phyloP scores from a whole-genome alignment of 2,888 invertebrate species.

The Drosophila flavopinicola region DNA sequence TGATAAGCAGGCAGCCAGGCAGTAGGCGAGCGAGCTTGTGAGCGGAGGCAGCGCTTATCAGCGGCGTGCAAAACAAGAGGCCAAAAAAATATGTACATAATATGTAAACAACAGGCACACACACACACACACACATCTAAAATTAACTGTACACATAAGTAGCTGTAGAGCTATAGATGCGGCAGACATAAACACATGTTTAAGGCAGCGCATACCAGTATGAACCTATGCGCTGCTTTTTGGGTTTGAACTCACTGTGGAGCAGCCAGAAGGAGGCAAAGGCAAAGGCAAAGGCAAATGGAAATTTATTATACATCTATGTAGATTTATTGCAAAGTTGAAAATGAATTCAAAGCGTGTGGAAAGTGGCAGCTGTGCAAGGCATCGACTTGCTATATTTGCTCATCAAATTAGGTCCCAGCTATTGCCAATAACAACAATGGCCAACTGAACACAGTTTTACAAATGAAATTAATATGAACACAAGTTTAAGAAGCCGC shows the following conservation, averaged over 20 bases:
- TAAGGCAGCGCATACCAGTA: conserved; percentile 63
- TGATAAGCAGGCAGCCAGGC: conserved; percentile 55
- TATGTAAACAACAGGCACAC: conserved; percentile 64
- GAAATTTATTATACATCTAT: conserved; percentile 75
- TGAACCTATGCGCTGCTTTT: conserved; percentile 45
- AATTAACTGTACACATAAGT: conserved; percentile 14
- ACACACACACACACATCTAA: conserved; percentile 21
- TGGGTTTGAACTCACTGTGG: conserved; percentile 7
- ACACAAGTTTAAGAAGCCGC: neutral
- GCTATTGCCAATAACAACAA: conserved; percentile 33
- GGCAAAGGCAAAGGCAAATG: conserved; percentile 56
- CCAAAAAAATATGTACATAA: conserved; percentile 72
- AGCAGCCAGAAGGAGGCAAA: too few species aligned
- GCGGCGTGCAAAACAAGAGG: conserved; percentile 63
- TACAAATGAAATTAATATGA: conserved; percentile 6
- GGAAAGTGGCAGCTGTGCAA: conserved; percentile 52
- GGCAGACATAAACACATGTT: conserved; percentile 69
- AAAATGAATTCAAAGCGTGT: conserved; percentile 67
- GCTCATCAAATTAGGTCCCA: conserved; percentile 30
- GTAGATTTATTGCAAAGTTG: conserved; percentile 73
- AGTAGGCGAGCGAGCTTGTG: neutral
- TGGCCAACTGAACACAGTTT: conserved; percentile 3
- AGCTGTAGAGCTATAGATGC: conserved; percentile 26
- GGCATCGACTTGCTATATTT: conserved; percentile 26
- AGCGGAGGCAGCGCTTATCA: conserved; percentile 51